These are phyloP conservation scores for Petroica traversi DNA, from an alignment of 2,113 vertebrate species.

Conservation along the genomic window DNA sequence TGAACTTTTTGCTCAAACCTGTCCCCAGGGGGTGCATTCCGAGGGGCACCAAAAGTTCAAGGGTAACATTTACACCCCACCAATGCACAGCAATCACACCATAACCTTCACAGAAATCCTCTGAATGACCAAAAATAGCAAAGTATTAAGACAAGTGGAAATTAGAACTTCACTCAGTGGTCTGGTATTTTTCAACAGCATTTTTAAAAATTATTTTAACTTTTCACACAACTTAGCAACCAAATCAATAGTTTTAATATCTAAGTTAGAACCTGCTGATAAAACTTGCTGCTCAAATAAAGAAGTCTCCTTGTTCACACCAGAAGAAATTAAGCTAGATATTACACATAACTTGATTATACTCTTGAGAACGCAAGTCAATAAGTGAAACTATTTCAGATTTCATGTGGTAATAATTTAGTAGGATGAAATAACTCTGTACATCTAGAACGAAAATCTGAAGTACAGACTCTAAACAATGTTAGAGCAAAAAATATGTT, in stretches of 20 bases:
- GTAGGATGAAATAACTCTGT: neutral
- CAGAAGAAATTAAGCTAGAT: neutral
- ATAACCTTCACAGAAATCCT: neutral
- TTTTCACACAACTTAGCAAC: neutral
- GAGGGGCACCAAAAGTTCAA: neutral
- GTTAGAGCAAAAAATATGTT: neutral
- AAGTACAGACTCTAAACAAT: neutral
- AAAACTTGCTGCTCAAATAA: neutral
- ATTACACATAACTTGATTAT: conserved; percentile 1
- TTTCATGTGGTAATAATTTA: neutral
- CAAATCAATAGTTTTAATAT: neutral
- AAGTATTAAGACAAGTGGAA: neutral
- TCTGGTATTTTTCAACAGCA: neutral
- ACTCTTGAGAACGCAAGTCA: neutral
- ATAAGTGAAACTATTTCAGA: neutral
- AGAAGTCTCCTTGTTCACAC: neutral
- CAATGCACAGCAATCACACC: neutral
- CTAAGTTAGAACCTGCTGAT: neutral
- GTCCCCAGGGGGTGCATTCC: neutral
- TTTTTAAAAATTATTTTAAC: neutral
- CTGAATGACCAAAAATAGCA: neutral
- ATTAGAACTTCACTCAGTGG: neutral
- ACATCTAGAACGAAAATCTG: neutral
- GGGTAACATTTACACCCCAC: fast-evolving
- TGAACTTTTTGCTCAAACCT: neutral